phyloP scores from a whole-genome alignment of 2,113 vertebrate species.

The Anarhynchus alexandrinus region DNA sequence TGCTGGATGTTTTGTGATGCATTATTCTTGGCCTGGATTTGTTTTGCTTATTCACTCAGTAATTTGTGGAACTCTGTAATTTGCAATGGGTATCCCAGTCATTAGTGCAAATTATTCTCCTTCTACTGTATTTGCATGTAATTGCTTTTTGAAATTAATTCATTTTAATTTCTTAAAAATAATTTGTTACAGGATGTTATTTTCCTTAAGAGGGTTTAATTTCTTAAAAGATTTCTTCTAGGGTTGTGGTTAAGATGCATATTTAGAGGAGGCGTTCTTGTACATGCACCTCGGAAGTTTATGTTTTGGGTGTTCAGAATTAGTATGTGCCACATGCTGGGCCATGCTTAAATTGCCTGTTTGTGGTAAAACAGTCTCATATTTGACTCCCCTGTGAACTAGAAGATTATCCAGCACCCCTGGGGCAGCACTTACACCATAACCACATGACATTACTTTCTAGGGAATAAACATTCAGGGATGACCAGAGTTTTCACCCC shows the following conservation, averaged over 20 bases:
- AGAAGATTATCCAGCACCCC: background rate
- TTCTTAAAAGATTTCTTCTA: slow-evolving; percentile 48
- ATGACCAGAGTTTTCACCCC: background rate
- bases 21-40: slow-evolving; percentile 45
- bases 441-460: background rate
- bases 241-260: slow-evolving; percentile 38
- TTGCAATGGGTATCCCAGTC: slow-evolving; percentile 60
- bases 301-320: background rate
- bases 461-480: background rate
- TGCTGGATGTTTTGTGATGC: slow-evolving; percentile 2
- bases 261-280: slow-evolving; percentile 12
- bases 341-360: background rate
- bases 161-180: slow-evolving; percentile 49
- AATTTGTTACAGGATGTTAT: slow-evolving; percentile 39
- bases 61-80: slow-evolving; percentile 61
- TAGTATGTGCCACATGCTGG: background rate
- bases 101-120: slow-evolving; percentile 63
- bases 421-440: background rate
- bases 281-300: background rate
- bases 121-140: slow-evolving; percentile 59
- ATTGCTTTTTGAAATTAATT: slow-evolving; percentile 64
- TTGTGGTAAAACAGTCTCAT: background rate
- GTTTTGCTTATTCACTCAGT: slow-evolving; percentile 46
- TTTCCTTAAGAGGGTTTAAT: slow-evolving; percentile 49
- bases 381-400: background rate